Conservation (phyloP, 2,888 invertebrate species). For the Phania funesta region DNA sequence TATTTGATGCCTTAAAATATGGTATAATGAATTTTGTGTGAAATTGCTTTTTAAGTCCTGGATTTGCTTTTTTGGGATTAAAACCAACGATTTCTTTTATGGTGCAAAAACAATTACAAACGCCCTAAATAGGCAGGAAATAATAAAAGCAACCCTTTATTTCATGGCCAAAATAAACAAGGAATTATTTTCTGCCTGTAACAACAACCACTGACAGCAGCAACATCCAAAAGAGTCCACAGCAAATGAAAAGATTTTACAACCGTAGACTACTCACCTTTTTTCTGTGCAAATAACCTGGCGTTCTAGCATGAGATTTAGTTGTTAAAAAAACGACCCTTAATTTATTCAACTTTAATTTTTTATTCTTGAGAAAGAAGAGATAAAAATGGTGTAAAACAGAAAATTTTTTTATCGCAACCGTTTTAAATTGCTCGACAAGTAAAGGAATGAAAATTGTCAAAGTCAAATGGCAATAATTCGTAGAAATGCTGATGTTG, state of each 20-base stretch:
- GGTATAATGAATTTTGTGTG: background rate
- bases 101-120: background rate
- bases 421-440: constrained; percentile 70
- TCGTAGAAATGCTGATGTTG: constrained; percentile 19
- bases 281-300: background rate
- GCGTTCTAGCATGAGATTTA: background rate
- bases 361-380: background rate
- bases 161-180: constrained; percentile 32
- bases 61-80: constrained; percentile 16
- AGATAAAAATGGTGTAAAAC: background rate
- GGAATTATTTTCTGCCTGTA: constrained; percentile 34
- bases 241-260: constrained; percentile 21
- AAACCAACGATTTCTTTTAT: constrained; percentile 11
- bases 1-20: background rate
- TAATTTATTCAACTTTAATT: constrained; percentile 35
- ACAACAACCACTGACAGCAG: background rate
- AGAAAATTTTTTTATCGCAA: background rate
- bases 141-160: background rate
- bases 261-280: constrained; percentile 26
- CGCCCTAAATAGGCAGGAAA: background rate
- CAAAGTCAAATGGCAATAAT: constrained; percentile 53
- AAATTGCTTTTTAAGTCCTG: background rate
- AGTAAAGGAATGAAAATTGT: constrained; percentile 77
- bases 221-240: constrained; percentile 3
- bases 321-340: background rate